A percentile compares a stretch with the other conserved stretches of the same genome.
Evolutionary conservation across 2,113 vertebrate genomes (phyloP).

Genomic region (Rhabdomys dilectus): DNA sequence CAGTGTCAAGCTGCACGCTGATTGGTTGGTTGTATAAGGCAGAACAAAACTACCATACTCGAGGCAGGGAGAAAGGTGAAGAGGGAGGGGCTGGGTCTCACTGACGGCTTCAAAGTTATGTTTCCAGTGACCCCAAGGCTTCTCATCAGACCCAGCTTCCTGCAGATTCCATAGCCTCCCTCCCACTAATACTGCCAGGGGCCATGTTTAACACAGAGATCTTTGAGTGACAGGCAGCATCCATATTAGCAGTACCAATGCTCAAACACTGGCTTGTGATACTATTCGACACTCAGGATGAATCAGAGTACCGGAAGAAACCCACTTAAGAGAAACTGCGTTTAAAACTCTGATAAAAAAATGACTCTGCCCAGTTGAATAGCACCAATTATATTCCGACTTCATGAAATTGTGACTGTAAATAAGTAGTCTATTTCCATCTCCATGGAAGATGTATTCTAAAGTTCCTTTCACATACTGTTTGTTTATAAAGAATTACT

Average conservation of each 20-base stretch:
- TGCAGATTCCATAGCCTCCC: neutral
- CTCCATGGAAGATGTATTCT: neutral
- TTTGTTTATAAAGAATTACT: neutral
- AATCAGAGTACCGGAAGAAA: slow-evolving; percentile 5
- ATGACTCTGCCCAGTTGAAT: neutral
- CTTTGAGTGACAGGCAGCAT: neutral
- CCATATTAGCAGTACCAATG: neutral
- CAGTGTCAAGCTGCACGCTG: neutral
- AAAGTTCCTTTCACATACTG: neutral
- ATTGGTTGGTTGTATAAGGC: neutral
- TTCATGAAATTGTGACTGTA: neutral
- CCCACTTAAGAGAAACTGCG: neutral
- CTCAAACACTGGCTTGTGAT: neutral
- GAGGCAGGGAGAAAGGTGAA: too few species aligned
- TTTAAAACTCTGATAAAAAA: neutral
- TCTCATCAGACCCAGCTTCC: neutral
- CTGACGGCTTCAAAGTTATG: neutral
- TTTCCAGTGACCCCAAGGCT: neutral
- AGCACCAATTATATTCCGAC: neutral
- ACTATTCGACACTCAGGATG: neutral
- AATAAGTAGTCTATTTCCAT: neutral
- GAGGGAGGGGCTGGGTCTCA: neutral
- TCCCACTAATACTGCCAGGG: neutral
- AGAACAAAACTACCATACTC: neutral
- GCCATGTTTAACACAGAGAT: neutral